Evolutionary conservation across 2,113 vertebrate genomes (phyloP).

Genomic region (Psilopogon haemacephalus): DNA sequence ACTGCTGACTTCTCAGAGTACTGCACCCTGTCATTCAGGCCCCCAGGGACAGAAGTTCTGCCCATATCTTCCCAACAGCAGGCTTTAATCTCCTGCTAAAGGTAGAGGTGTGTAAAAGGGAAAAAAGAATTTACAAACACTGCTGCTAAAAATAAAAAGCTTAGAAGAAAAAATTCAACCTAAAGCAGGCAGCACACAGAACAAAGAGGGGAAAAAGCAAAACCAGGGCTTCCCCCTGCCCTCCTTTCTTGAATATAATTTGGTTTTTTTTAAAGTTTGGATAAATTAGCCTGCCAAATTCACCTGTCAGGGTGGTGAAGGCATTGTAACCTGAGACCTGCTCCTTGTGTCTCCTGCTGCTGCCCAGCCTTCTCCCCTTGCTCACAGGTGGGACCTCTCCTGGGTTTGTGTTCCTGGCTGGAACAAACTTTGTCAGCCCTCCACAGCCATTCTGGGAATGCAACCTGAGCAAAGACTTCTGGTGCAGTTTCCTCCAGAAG

Average conservation of each 20-base stretch:
- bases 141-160: constrained; percentile 5
- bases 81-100: not conserved
- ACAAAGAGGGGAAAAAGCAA: not conserved
- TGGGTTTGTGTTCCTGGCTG: not conserved
- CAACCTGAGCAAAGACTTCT: not conserved
- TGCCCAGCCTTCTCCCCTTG: not conserved
- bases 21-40: not conserved
- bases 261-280: not conserved
- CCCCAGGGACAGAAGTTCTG: not conserved
- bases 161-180: not conserved
- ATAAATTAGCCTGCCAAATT: not conserved
- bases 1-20: not conserved
- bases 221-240: not conserved
- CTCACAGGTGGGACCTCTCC: not conserved
- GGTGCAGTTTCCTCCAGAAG: not conserved
- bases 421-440: not conserved
- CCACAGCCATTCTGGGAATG: not conserved
- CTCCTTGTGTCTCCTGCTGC: not conserved
- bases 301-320: not conserved
- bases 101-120: not conserved
- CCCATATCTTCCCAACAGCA: not conserved
- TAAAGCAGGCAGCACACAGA: not conserved
- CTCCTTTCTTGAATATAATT: not conserved
- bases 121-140: not conserved
- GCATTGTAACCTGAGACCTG: not conserved